Percentiles rank a stretch among this genome's conserved stretches.
phyloP scores from a whole-genome alignment of 2,888 invertebrate genomes.

The Pyrocoelia pectoralis region DNA sequence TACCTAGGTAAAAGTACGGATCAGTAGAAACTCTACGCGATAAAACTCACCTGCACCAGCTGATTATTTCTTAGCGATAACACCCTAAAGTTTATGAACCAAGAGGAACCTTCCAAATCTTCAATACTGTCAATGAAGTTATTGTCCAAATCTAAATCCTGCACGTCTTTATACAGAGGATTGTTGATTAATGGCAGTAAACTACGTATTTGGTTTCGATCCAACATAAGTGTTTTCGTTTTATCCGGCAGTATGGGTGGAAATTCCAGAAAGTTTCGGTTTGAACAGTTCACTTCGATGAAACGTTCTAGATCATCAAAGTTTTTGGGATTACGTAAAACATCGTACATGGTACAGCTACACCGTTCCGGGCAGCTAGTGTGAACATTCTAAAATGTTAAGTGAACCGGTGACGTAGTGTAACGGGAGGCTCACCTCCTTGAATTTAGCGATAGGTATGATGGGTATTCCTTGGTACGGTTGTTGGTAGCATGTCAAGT shows the following conservation, averaged over 20 bases:
- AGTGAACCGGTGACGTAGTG: not conserved
- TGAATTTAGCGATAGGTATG: conserved; percentile 69
- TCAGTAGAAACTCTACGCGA: not conserved
- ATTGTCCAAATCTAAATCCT: conserved; percentile 79
- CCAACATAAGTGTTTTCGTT: conserved; percentile 71
- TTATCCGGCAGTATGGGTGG: conserved; percentile 70
- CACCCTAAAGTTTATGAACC: conserved; percentile 79
- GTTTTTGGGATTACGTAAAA: conserved; percentile 63
- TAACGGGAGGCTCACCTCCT: conserved; percentile 69
- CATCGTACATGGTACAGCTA: conserved; percentile 69
- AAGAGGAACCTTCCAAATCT: conserved; percentile 78
- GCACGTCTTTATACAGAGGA: conserved; percentile 70
- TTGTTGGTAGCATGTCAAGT: conserved; percentile 66
- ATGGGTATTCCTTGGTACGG: conserved; percentile 71
- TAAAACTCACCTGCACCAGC: conserved; percentile 68
- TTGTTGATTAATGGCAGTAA: conserved; percentile 71
- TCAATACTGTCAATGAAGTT: conserved; percentile 74
- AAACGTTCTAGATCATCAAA: conserved; percentile 63
- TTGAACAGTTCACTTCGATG: conserved; percentile 74
- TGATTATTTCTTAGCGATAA: conserved; percentile 79
- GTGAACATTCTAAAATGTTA: conserved; percentile 43
- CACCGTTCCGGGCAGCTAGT: conserved; percentile 69
- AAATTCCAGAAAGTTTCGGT: conserved; percentile 64
- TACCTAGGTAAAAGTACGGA: conserved; percentile 66
- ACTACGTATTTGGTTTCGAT: conserved; percentile 70